phyloP scores from a whole-genome alignment of 1,140 invertebrate genomes.

The Drosophila novamexicana region DNA sequence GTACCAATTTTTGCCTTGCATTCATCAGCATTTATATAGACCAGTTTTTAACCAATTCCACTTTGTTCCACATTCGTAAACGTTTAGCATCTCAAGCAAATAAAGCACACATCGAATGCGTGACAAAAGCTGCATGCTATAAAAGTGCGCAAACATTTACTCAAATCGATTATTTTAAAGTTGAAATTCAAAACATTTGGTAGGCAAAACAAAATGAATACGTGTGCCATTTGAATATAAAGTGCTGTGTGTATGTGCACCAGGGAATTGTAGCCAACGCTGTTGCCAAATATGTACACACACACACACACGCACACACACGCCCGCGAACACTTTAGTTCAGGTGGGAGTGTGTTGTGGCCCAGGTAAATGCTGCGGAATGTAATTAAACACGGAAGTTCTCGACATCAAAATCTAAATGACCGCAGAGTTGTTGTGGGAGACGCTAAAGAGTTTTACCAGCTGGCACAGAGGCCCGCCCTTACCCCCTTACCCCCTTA shows the following conservation, averaged over 20 bases:
- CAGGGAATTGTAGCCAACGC: neutral
- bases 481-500: too few species aligned
- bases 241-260: neutral
- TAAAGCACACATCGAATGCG: too few species aligned
- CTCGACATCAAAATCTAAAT: conserved; percentile 23
- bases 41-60: too few species aligned
- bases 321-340: neutral
- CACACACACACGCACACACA: neutral
- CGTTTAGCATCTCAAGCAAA: too few species aligned
- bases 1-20: too few species aligned
- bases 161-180: neutral
- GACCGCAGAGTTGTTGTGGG: conserved; percentile 5
- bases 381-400: conserved; percentile 59
- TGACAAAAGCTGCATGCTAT: neutral
- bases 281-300: conserved; percentile 21
- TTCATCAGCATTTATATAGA: too few species aligned
- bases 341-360: neutral
- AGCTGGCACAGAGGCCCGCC: neutral
- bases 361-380: conserved; percentile 29
- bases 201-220: neutral
- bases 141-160: neutral
- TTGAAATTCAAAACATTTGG: neutral
- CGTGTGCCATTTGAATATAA: conserved; percentile 13
- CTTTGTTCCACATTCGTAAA: too few species aligned
- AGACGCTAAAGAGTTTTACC: neutral